Evolutionary conservation across 2,888 invertebrate genomes (phyloP), one percentile per base, ranked within the genome.

Genomic region (Machimus rusticus): DNA sequence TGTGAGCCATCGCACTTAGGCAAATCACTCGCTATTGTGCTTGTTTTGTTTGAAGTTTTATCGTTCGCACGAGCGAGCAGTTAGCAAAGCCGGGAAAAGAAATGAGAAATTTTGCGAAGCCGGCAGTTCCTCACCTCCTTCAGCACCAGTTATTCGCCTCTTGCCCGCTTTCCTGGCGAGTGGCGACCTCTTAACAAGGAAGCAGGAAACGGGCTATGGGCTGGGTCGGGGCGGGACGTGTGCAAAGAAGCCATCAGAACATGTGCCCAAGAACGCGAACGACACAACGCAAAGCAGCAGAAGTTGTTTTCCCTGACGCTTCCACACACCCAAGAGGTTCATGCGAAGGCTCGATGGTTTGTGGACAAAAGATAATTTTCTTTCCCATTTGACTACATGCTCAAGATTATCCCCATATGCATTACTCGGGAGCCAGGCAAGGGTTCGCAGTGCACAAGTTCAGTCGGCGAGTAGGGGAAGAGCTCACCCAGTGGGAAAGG

Each of bases 301-400:
- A 79, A 23, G 79, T 23, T 79, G 23, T 23, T 79, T 51, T 51
- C 31, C 14, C 79, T 14, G 79, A 51, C 79, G 46, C 51, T 79
- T 79, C 31, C 79, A 79, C 23, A 79, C 31, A 51, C 14, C 51
- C 46, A 79, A 34, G 51, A 79, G 55, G 28, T 79, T 46, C 55
- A 51, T 34, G n/a, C 14, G 28, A 51, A 43, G 78, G 12, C 78
- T 78, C 78, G 46, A 78, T 78, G 78, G 78, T 23, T 66, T 23
- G 43, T 39, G 78, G 78, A 79, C 46, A 79, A 79, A 46, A 79
- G 51, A 79, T 79, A 79, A 79, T 46, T 51, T 79, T 79, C 79
- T 51, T 51, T 79, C 51, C 79, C 51, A 79, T 79, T 79, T 79
- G 51, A 37, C 51, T 79, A 46, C 23, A 66, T 66, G 66, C 66